Evolutionary conservation across 2,113 vertebrate genomes (phyloP).

Genomic region (Oenanthe melanoleuca): DNA sequence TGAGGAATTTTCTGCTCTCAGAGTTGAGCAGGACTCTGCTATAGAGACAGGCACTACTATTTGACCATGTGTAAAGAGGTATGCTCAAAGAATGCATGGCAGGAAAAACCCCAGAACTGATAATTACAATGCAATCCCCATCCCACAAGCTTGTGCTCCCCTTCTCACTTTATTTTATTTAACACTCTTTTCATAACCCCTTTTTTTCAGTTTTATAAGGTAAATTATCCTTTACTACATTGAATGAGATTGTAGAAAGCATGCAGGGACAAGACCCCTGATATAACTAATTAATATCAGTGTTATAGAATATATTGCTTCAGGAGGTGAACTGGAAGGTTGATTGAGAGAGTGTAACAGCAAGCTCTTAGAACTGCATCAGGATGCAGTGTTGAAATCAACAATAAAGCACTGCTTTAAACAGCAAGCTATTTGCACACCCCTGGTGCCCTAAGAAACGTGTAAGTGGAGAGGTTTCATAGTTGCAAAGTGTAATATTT

Average conservation of each 20-base stretch:
- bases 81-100: background rate
- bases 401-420: background rate
- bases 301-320: background rate
- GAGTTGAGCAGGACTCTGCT: background rate
- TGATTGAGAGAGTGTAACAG: background rate
- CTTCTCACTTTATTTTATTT: background rate
- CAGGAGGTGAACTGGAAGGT: background rate
- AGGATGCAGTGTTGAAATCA: background rate
- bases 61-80: background rate
- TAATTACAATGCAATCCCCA: background rate
- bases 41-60: background rate
- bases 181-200: rapidly evolving
- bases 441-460: background rate
- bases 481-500: background rate
- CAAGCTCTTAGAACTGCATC: background rate
- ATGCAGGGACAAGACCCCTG: background rate
- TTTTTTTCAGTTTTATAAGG: background rate
- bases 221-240: background rate
- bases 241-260: background rate
- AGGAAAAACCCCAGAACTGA: background rate
- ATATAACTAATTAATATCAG: background rate
- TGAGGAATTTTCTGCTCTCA: background rate
- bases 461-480: background rate
- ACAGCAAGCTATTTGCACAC: background rate
- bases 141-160: background rate